Percentiles rank a stretch among this genome's conserved stretches.
These are phyloP conservation scores for Ctenopoma kingsleyae DNA, from an alignment of 2,797 vertebrate species.

Conservation along the genomic window DNA sequence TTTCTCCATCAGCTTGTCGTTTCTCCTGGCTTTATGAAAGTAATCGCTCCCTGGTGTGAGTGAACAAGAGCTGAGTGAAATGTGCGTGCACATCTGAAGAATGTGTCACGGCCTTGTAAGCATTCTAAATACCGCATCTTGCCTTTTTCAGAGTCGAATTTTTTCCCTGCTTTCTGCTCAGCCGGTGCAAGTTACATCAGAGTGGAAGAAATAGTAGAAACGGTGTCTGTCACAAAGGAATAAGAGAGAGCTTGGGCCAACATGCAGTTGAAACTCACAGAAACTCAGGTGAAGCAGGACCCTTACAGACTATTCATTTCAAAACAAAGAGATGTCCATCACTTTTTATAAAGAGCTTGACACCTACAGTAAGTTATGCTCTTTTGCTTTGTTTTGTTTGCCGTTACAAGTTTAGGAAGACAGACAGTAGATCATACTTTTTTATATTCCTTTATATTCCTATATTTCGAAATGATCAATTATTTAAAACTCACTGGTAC, in stretches of 20 bases:
- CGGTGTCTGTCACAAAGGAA: constrained; percentile 22
- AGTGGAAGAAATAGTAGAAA: constrained; percentile 26
- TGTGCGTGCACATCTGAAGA: constrained; percentile 53
- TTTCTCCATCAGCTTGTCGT: constrained; percentile 49
- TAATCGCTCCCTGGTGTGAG: constrained; percentile 44
- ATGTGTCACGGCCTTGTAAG: constrained; percentile 48
- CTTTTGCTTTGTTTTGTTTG: background rate
- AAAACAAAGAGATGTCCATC: constrained; percentile 23
- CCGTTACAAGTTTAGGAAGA: background rate
- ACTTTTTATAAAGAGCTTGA: background rate
- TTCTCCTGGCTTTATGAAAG: constrained; percentile 45
- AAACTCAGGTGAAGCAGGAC: constrained; percentile 15
- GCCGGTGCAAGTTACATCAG: constrained; percentile 38
- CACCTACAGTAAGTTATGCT: background rate
- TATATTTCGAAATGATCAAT: background rate
- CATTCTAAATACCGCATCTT: constrained; percentile 41
- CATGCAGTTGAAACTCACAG: constrained; percentile 2
- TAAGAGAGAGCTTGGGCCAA: background rate
- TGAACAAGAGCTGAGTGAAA: constrained; percentile 49
- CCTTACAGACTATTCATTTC: constrained; percentile 10
- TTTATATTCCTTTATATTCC: background rate
- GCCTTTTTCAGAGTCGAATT: constrained; percentile 38
- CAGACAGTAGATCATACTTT: background rate
- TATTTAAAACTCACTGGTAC: no score
- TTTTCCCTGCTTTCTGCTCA: constrained; percentile 33